Percentiles rank a stretch among this genome's conserved stretches.
Conservation (phyloP, 2,797 vertebrate species). For the Florisuga fusca region DNA sequence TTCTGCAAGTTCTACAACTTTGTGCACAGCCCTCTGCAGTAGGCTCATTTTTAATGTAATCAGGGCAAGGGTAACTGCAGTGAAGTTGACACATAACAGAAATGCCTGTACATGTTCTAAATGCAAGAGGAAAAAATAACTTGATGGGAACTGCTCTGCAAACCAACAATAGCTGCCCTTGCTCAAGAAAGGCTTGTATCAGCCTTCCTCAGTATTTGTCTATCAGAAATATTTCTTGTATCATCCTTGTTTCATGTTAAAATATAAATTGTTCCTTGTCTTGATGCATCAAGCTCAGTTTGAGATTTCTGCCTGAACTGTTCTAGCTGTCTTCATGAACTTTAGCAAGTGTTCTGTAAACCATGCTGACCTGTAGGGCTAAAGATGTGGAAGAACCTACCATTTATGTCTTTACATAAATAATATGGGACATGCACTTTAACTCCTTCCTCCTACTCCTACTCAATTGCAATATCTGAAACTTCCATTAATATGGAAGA, state of each 20-base stretch:
- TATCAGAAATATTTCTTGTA: not conserved
- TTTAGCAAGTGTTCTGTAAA: not conserved
- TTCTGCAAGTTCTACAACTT: not conserved
- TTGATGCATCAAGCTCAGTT: not conserved
- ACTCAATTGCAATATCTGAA: not conserved
- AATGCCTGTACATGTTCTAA: constrained; percentile 19
- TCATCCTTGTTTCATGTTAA: not conserved
- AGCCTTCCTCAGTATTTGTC: too few species aligned
- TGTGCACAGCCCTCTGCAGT: not conserved
- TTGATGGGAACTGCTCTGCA: not conserved
- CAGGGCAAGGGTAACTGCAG: not conserved
- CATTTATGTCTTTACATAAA: not conserved
- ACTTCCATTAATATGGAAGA: not conserved
- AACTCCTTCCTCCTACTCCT: not conserved
- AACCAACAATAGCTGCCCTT: not conserved
- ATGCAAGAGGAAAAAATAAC: not conserved
- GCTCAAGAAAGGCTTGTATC: not conserved
- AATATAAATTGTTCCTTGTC: not conserved
- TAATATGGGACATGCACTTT: not conserved
- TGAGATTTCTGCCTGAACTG: not conserved
- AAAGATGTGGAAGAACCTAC: not conserved
- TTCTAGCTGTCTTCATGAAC: not conserved
- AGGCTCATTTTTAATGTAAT: constrained; percentile 6
- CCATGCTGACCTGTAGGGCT: not conserved
- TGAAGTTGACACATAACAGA: constrained; percentile 1